Conservation (phyloP, 2,888 invertebrate genomes). For the Oegoconia quadripuncta region DNA sequence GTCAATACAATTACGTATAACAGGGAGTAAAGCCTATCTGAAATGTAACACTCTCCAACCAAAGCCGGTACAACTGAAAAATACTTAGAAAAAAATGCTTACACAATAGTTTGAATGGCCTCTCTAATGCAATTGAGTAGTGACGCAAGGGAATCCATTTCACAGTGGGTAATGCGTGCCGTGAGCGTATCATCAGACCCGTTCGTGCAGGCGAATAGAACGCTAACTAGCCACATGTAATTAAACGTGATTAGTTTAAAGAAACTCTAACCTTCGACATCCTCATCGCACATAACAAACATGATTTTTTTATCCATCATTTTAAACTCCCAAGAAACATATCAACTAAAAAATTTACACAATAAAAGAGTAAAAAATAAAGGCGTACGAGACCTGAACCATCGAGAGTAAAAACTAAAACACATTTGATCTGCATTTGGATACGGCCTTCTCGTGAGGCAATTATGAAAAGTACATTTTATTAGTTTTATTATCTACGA, state of each 20-base stretch:
- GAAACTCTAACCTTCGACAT: conserved; percentile 3
- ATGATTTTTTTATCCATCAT: conserved; percentile 10
- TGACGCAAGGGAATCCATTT: conserved; percentile 50
- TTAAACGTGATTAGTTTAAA: not conserved
- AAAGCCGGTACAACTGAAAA: not conserved
- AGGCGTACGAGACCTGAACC: conserved; percentile 10
- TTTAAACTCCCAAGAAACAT: conserved; percentile 8
- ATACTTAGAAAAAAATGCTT: conserved; percentile 25
- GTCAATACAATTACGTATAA: not conserved
- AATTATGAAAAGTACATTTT: too few relatives aligned
- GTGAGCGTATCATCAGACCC: conserved; percentile 1
- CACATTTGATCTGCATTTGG: not conserved
- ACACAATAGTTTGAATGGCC: conserved; percentile 42
- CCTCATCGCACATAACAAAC: not conserved
- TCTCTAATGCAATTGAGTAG: conserved; percentile 52
- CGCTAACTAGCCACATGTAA: too few relatives aligned
- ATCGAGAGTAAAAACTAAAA: conserved; percentile 15
- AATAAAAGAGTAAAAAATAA: conserved; percentile 13
- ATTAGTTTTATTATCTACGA: too few relatives aligned
- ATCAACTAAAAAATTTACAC: conserved; percentile 14
- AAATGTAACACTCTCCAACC: not conserved
- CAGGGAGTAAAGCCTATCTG: not conserved
- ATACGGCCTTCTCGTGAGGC: too few relatives aligned
- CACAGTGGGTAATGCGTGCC: conserved; percentile 18
- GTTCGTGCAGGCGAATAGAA: not conserved